These are phyloP conservation scores for Cygnus olor DNA, from an alignment of 2,797 vertebrate species.

Conservation along the genomic window DNA sequence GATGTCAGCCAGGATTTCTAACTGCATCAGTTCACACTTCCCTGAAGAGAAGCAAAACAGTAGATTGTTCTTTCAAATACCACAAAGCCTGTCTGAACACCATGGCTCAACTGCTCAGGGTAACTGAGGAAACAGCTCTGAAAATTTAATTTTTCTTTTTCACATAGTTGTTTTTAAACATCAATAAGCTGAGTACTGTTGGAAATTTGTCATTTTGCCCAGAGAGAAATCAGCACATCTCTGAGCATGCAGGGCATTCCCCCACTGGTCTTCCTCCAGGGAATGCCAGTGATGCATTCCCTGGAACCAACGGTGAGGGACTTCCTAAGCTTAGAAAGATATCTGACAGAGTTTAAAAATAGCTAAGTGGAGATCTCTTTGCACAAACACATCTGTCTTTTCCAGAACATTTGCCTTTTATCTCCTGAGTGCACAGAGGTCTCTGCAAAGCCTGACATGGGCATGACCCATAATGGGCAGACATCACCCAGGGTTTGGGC, in stretches of 20 bases:
- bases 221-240: neutral
- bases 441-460: neutral
- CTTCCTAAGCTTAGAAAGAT: neutral
- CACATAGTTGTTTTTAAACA: neutral
- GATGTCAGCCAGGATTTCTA: slow-evolving; percentile 39
- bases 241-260: neutral
- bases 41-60: slow-evolving; percentile 23
- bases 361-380: neutral
- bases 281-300: neutral
- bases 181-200: neutral
- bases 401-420: neutral
- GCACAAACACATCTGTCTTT: neutral
- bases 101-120: neutral
- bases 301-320: neutral
- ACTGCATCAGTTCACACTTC: slow-evolving; percentile 19
- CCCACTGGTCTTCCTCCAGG: neutral
- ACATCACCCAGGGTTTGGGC: too few relatives aligned
- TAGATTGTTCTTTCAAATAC: slow-evolving; percentile 16
- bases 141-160: neutral
- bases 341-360: neutral
- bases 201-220: neutral
- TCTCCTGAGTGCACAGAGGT: neutral
- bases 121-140: neutral
- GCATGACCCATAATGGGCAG: neutral
- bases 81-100: neutral